phyloP scores from a whole-genome alignment of 2,888 invertebrate species.

The Sipha maydis region DNA sequence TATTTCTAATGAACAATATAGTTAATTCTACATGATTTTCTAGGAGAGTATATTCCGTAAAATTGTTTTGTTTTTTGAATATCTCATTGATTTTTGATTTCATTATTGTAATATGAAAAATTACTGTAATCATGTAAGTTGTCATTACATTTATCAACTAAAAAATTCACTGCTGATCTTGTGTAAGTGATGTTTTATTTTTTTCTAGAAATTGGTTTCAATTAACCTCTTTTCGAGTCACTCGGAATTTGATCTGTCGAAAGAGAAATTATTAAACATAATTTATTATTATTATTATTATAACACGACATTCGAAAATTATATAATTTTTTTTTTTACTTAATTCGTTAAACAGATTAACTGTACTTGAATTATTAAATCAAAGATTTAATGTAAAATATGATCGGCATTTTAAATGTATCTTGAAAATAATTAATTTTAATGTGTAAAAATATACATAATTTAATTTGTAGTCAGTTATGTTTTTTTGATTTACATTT shows the following conservation, averaged over 20 bases:
- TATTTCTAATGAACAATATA: background rate
- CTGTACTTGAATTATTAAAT: too few relatives aligned
- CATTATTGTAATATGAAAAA: too few relatives aligned
- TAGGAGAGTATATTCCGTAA: background rate
- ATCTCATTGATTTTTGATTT: background rate
- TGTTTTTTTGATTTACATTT: too few relatives aligned
- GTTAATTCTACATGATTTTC: slow-evolving; percentile 1
- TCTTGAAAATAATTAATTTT: too few relatives aligned
- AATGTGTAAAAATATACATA: too few relatives aligned
- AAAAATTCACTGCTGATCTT: background rate
- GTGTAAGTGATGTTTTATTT: slow-evolving; percentile 1
- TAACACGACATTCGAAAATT: background rate
- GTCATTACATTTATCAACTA: background rate
- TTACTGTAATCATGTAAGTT: background rate
- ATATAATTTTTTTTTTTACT: background rate
- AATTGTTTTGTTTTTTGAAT: background rate
- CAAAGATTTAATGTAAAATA: too few relatives aligned
- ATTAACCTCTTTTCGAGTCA: background rate
- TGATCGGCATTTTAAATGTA: too few relatives aligned
- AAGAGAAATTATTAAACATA: too few relatives aligned
- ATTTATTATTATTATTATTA: too few relatives aligned
- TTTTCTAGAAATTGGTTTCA: background rate
- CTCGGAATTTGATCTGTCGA: background rate
- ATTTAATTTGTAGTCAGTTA: too few relatives aligned
- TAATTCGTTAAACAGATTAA: background rate